phyloP scores from a whole-genome alignment of 2,888 invertebrate genomes.

The Ypsolopha sequella region DNA sequence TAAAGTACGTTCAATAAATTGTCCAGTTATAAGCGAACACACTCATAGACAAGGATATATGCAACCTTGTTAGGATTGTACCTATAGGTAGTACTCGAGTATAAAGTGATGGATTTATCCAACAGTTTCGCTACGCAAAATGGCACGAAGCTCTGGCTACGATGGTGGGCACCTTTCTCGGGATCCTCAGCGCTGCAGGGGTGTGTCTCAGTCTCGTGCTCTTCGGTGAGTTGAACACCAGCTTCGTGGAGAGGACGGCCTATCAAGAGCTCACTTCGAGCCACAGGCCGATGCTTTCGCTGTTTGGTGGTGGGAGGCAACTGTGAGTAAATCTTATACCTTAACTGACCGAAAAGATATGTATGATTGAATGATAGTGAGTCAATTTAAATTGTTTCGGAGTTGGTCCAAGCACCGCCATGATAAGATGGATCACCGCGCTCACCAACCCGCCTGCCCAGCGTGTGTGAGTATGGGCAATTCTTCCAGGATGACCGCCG shows the following conservation, averaged over 20 bases:
- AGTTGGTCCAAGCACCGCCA: no score
- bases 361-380: no score
- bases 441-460: no score
- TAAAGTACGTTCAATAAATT: background rate
- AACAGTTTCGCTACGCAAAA: conserved; percentile 10
- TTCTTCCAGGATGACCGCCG: no score
- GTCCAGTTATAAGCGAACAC: background rate
- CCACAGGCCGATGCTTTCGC: conserved; percentile 5
- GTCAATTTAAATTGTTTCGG: no score
- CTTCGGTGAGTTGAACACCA: conserved; percentile 58
- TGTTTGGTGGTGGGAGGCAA: conserved; percentile 11
- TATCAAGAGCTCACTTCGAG: conserved; percentile 6
- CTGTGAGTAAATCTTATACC: conserved; percentile 7
- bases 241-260: conserved; percentile 38
- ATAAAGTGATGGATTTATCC: no score
- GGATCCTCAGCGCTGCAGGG: conserved; percentile 16
- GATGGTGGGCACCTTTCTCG: conserved; percentile 9
- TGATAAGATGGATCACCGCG: no score
- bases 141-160: conserved; percentile 10
- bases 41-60: no score
- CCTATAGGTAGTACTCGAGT: no score
- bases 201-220: conserved; percentile 52
- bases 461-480: no score
- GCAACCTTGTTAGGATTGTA: no score
- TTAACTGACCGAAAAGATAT: no score